phyloP scores from a whole-genome alignment of 2,797 vertebrate genomes.

The Ibycter americanus region DNA sequence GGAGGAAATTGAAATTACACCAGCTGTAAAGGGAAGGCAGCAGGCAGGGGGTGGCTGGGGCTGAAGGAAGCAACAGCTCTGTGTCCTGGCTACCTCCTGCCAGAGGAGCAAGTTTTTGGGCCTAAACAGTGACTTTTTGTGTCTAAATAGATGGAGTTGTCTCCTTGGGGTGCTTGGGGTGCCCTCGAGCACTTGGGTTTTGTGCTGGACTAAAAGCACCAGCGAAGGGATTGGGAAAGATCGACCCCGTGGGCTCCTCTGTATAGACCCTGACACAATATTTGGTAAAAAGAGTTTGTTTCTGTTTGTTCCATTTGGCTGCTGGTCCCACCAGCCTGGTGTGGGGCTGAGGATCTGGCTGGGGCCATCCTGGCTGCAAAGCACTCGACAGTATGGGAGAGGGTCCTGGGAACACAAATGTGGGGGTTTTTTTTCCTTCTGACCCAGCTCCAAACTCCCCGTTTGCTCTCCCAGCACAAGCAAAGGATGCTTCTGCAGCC shows the following conservation, averaged over 20 bases:
- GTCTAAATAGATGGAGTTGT: neutral
- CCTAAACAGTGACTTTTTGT: neutral
- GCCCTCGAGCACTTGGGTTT: neutral
- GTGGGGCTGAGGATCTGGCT: neutral
- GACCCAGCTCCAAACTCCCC: neutral
- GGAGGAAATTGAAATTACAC: neutral
- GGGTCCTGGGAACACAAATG: rapidly evolving
- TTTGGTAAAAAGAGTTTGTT: neutral
- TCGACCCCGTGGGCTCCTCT: neutral
- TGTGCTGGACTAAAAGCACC: neutral
- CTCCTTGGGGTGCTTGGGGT: neutral
- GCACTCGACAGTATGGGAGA: rapidly evolving
- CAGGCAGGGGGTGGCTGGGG: neutral
- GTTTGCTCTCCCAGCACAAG: neutral
- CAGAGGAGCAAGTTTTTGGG: neutral
- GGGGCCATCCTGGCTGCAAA: neutral
- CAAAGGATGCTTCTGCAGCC: neutral
- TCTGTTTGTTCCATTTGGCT: neutral
- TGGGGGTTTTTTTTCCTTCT: neutral
- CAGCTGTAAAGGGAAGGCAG: neutral
- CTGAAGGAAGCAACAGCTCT: neutral
- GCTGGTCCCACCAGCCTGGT: neutral
- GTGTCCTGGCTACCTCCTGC: neutral
- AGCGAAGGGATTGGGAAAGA: neutral
- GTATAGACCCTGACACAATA: neutral